Evolutionary conservation across 2,113 vertebrate species (phyloP).

Genomic region (Phrynosoma platyrhinos): DNA sequence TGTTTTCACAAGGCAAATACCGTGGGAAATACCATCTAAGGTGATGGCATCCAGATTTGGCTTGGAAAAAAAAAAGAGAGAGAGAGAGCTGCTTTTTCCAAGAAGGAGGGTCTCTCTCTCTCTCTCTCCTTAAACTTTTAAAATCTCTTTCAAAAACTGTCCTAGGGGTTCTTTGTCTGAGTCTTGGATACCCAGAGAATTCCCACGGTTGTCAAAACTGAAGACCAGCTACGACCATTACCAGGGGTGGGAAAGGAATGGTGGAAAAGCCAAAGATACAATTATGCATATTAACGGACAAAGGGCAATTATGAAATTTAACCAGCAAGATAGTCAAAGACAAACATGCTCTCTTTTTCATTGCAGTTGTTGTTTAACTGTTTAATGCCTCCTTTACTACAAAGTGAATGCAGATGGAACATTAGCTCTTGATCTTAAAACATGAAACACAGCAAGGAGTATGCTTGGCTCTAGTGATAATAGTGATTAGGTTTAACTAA

Average conservation of each 20-base stretch:
- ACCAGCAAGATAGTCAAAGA: neutral
- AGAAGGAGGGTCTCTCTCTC: slow-evolving; percentile 51
- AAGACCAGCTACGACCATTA: slow-evolving; percentile 55
- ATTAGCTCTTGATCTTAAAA: neutral
- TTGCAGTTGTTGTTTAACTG: neutral
- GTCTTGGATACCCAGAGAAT: slow-evolving; percentile 72
- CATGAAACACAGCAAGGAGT: neutral
- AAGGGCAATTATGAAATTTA: neutral
- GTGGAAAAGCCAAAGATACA: neutral
- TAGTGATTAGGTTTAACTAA: neutral
- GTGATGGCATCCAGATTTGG: slow-evolving; percentile 44
- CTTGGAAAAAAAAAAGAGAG: slow-evolving; percentile 65
- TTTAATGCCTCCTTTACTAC: neutral
- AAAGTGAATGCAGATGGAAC: neutral
- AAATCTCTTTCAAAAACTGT: slow-evolving; percentile 44
- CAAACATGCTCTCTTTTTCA: neutral
- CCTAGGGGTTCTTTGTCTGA: slow-evolving; percentile 71
- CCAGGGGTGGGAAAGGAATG: neutral
- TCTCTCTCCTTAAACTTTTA: neutral
- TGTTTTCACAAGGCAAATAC: slow-evolving; percentile 42
- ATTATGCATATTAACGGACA: neutral
- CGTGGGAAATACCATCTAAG: neutral
- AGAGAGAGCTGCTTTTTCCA: slow-evolving; percentile 47
- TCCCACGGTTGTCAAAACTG: slow-evolving; percentile 70
- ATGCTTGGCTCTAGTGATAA: neutral